phyloP scores from a whole-genome alignment of 2,797 vertebrate species.

The Labroides dimidiatus region DNA sequence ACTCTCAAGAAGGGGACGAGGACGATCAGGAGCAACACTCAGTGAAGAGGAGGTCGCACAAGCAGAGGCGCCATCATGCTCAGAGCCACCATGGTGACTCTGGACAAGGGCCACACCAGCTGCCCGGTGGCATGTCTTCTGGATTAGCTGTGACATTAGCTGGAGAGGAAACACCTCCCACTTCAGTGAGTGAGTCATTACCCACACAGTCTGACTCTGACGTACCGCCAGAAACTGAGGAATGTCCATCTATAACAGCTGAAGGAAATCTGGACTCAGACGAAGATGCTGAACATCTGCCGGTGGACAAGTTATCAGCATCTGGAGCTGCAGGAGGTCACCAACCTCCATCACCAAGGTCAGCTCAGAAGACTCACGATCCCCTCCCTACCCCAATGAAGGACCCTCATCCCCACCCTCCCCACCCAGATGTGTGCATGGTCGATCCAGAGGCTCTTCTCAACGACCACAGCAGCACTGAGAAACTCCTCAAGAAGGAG shows the following conservation, averaged over 20 bases:
- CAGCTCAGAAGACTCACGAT: slow-evolving; percentile 85
- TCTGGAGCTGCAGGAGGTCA: slow-evolving; percentile 78
- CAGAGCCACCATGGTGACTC: slow-evolving; percentile 72
- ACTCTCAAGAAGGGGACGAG: slow-evolving; percentile 75
- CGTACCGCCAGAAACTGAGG: slow-evolving; percentile 96
- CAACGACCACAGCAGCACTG: slow-evolving; percentile 86
- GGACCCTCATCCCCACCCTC: slow-evolving; percentile 92
- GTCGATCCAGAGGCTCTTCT: slow-evolving; percentile 93
- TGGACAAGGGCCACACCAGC: slow-evolving; percentile 70
- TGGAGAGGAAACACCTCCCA: slow-evolving; percentile 95
- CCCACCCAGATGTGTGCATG: slow-evolving; percentile 98
- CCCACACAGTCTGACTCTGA: slow-evolving; percentile 97
- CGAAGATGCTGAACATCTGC: slow-evolving; percentile 96
- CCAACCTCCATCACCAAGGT: slow-evolving; percentile 84
- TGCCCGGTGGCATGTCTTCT: slow-evolving; percentile 74
- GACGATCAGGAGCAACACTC: slow-evolving; percentile 83
- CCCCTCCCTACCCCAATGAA: slow-evolving; percentile 89
- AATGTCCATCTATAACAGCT: slow-evolving; percentile 97
- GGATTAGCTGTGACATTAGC: slow-evolving; percentile 78
- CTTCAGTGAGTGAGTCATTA: slow-evolving; percentile 94
- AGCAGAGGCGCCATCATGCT: slow-evolving; percentile 75
- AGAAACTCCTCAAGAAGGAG: slow-evolving; percentile 91
- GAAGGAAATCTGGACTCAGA: slow-evolving; percentile 98
- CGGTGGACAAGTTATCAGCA: slow-evolving; percentile 90
- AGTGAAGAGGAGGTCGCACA: slow-evolving; percentile 86